Evolutionary conservation across 2,113 vertebrate genomes (phyloP).

Genomic region (Coracopsis vasa): DNA sequence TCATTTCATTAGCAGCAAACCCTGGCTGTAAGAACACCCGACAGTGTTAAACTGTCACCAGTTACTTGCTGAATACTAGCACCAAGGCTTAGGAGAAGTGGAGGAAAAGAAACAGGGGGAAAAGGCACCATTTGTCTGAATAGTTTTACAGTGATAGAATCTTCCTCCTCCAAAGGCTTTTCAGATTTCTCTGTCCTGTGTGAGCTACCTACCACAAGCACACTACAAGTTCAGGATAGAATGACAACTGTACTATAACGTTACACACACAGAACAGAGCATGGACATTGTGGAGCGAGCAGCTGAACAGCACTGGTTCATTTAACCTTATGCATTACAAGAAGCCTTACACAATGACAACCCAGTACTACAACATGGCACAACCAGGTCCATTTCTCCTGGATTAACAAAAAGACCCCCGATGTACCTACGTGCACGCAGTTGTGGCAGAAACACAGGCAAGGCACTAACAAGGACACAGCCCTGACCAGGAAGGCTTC

Average conservation of each 20-base stretch:
- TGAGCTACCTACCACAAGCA: fast-evolving
- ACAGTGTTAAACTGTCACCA: not conserved
- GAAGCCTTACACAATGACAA: not conserved
- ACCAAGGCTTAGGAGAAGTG: fast-evolving
- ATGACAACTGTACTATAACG: fast-evolving
- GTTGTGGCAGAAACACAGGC: fast-evolving
- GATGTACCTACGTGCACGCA: fast-evolving
- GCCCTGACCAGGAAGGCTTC: not conserved
- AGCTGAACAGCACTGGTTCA: not conserved
- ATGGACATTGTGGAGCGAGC: fast-evolving
- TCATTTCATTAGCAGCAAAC: not conserved
- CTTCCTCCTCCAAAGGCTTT: not conserved
- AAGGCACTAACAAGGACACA: fast-evolving
- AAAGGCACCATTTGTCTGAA: too few relatives aligned
- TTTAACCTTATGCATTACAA: too few relatives aligned
- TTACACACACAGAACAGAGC: too few relatives aligned
- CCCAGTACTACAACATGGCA: fast-evolving
- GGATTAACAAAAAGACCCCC: not conserved
- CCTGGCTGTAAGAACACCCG: not conserved
- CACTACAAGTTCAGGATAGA: not conserved
- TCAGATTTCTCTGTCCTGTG: not conserved
- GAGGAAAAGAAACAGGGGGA: not conserved
- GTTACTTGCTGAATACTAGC: not conserved
- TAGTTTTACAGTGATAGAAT: not conserved
- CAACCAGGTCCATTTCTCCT: not conserved